These are phyloP conservation scores for Nasalis larvatus DNA, from an alignment of 2,113 vertebrate genomes.

Conservation along the genomic window DNA sequence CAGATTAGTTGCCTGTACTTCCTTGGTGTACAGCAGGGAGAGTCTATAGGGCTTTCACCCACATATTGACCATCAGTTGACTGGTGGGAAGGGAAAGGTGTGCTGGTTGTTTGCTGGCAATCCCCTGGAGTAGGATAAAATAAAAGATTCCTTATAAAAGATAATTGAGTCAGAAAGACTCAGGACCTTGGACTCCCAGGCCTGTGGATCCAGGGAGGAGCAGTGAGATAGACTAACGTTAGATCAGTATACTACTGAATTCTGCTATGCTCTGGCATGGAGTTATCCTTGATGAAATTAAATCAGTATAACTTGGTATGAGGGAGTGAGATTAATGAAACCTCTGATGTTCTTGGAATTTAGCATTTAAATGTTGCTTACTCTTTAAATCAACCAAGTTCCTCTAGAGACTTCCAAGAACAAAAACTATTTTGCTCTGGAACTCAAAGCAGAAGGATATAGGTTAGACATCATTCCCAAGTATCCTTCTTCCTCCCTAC, in stretches of 20 bases:
- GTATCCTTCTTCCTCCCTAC: neutral
- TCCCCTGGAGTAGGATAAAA: neutral
- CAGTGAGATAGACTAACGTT: neutral
- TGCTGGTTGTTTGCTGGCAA: neutral
- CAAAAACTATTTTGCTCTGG: neutral
- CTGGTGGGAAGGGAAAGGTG: neutral
- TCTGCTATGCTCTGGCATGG: neutral
- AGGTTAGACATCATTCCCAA: neutral
- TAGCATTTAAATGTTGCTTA: neutral
- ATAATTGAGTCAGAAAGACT: neutral
- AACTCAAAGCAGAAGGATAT: neutral
- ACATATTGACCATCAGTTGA: neutral
- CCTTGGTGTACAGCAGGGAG: neutral
- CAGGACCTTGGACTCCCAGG: neutral
- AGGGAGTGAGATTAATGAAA: conserved; percentile 17
- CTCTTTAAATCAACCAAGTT: neutral
- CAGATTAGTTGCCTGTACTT: neutral
- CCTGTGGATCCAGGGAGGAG: neutral
- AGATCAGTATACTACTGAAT: neutral
- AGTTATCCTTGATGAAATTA: neutral
- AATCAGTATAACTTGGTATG: neutral
- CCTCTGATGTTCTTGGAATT: neutral
- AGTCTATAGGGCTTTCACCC: neutral
- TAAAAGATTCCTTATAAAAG: neutral
- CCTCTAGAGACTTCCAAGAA: neutral